phyloP scores from a whole-genome alignment of 2,888 invertebrate species.

The Lucinisca nassula region DNA sequence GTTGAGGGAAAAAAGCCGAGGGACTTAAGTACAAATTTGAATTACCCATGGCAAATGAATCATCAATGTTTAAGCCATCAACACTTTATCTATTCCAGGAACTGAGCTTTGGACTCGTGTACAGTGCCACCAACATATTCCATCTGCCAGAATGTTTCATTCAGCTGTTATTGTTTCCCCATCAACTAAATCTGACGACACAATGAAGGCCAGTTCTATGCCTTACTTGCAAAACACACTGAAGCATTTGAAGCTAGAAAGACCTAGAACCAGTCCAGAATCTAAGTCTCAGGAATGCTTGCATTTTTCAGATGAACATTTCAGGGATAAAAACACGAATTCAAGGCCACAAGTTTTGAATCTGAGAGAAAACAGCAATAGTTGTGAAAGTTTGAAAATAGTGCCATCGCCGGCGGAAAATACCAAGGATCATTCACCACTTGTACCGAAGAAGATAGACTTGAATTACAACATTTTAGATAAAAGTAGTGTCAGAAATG shows the following conservation, averaged over 20 bases:
- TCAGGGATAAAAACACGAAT: not conserved
- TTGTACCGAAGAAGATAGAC: conserved; percentile 58
- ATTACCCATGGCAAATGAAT: too few species aligned
- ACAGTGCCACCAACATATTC: conserved; percentile 50
- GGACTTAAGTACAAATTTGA: too few species aligned
- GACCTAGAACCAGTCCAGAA: conserved; percentile 69
- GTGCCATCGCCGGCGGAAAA: conserved; percentile 64
- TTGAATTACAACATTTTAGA: conserved; percentile 61
- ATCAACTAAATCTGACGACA: conserved; percentile 35
- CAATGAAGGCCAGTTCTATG: conserved; percentile 70
- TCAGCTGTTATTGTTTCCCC: conserved; percentile 60
- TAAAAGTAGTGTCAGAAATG: conserved; percentile 51
- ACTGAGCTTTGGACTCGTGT: conserved; percentile 71
- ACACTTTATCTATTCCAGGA: conserved; percentile 51
- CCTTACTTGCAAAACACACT: conserved; percentile 73
- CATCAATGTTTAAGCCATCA: too few species aligned
- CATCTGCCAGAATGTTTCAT: conserved; percentile 66
- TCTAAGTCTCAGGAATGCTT: conserved; percentile 31
- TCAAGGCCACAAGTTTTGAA: conserved; percentile 47
- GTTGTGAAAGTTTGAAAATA: conserved; percentile 52
- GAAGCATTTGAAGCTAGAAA: conserved; percentile 41
- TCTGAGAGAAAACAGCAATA: conserved; percentile 8
- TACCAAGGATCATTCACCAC: conserved; percentile 69
- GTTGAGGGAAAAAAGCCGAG: too few species aligned
- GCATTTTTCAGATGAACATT: not conserved